phyloP scores from a whole-genome alignment of 2,888 invertebrate species.

The Tiliacea aurago region DNA sequence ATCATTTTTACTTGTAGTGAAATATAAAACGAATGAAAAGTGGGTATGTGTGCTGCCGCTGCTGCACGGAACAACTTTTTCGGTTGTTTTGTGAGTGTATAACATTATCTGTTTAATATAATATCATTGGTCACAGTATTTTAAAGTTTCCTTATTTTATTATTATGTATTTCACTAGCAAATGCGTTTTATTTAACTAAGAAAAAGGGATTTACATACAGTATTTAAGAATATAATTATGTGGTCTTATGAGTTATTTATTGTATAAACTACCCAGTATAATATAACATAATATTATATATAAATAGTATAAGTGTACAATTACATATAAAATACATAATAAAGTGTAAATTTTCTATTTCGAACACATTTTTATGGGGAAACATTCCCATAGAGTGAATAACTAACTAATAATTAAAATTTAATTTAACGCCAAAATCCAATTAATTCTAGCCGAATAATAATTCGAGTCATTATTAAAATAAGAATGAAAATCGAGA shows the following conservation, averaged over 20 bases:
- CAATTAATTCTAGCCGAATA: conserved; percentile 53
- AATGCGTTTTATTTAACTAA: conserved; percentile 30
- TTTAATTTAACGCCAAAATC: conserved; percentile 56
- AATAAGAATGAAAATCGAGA: conserved; percentile 55
- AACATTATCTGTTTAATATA: too few relatives aligned
- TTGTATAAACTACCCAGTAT: conserved; percentile 30
- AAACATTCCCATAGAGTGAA: conserved; percentile 63
- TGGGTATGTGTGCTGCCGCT: too few relatives aligned
- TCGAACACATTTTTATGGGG: conserved; percentile 69
- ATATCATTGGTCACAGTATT: conserved; percentile 28
- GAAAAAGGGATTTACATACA: conserved; percentile 6
- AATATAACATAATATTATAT: conserved; percentile 31
- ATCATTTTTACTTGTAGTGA: too few relatives aligned
- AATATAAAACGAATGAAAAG: too few relatives aligned
- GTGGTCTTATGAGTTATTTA: conserved; percentile 28
- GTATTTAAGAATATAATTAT: conserved; percentile 28
- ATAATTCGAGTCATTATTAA: conserved; percentile 62
- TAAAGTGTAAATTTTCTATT: conserved; percentile 65
- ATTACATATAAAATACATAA: conserved; percentile 62
- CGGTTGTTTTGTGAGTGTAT: too few relatives aligned
- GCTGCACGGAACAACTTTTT: too few relatives aligned
- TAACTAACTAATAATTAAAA: conserved; percentile 47
- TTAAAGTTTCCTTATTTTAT: conserved; percentile 13
- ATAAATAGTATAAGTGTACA: conserved; percentile 47
- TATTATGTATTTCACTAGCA: conserved; percentile 26